These are phyloP conservation scores for Amphipyra berbera DNA, from an alignment of 2,888 invertebrate species.

Conservation along the genomic window DNA sequence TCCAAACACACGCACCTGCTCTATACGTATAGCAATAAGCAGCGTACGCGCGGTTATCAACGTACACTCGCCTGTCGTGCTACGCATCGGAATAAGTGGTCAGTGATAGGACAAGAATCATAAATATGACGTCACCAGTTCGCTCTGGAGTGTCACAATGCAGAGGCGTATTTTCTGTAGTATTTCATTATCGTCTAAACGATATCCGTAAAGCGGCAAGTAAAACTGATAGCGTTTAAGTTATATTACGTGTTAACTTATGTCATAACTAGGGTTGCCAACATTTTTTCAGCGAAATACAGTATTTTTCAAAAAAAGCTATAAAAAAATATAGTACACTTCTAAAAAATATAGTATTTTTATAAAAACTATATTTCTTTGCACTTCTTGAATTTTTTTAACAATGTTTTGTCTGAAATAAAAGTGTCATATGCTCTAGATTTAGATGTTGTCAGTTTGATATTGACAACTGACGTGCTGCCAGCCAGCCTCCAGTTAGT, in stretches of 20 bases:
- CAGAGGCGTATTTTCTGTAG: slow-evolving; percentile 29
- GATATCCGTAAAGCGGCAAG: background rate
- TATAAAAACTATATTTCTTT: too few species aligned
- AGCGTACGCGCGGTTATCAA: slow-evolving; percentile 60
- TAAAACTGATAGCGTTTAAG: slow-evolving; percentile 15
- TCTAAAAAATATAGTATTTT: too few species aligned
- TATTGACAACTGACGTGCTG: too few species aligned
- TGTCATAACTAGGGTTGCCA: too few species aligned
- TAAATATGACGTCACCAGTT: slow-evolving; percentile 69
- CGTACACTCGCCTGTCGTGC: slow-evolving; percentile 55
- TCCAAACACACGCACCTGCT: slow-evolving; percentile 42
- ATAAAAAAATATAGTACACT: too few species aligned
- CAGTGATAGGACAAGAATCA: slow-evolving; percentile 65
- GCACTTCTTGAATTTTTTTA: too few species aligned
- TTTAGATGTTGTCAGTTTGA: too few species aligned
- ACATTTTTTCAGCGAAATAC: too few species aligned
- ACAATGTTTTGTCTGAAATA: too few species aligned
- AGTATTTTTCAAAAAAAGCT: too few species aligned
- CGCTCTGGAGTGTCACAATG: slow-evolving; percentile 27
- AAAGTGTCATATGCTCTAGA: too few species aligned
- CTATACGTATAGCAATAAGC: slow-evolving; percentile 58
- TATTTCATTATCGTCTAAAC: slow-evolving; percentile 24
- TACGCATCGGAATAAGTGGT: slow-evolving; percentile 39
- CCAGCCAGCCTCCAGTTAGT: too few species aligned
- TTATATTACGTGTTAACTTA: slow-evolving; percentile 4